These are phyloP conservation scores for Corvus moneduloides DNA, from an alignment of 2,113 vertebrate genomes.

Conservation along the genomic window DNA sequence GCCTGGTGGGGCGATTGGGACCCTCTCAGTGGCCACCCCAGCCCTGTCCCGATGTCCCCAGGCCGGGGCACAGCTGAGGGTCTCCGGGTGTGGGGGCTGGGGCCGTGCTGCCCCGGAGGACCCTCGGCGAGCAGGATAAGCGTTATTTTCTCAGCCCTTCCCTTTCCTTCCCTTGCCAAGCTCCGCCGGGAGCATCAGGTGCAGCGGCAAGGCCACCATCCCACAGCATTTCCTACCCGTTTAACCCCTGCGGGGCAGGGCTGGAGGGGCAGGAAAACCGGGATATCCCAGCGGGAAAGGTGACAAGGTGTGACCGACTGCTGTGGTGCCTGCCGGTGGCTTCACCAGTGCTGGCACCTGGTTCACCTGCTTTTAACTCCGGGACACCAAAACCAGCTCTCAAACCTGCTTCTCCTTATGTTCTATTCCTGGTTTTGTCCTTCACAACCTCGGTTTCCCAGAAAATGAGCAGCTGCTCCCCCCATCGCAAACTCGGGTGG, in stretches of 20 bases:
- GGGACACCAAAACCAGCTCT: not conserved
- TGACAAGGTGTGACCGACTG: not conserved
- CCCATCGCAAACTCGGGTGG: not conserved
- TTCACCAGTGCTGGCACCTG: not conserved
- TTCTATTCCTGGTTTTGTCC: not conserved
- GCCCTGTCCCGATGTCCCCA: not conserved
- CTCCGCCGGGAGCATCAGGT: slow-evolving; percentile 48
- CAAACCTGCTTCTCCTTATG: not conserved
- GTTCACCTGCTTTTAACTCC: not conserved
- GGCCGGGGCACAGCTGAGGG: not conserved
- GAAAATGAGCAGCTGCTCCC: not conserved
- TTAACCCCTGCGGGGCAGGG: slow-evolving; percentile 31
- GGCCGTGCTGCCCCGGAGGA: not conserved
- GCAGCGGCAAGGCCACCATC: slow-evolving; percentile 5
- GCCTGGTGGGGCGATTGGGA: rapidly evolving
- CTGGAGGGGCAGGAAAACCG: not conserved
- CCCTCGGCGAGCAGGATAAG: slow-evolving; percentile 39
- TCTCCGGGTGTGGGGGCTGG: rapidly evolving
- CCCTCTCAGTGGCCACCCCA: not conserved
- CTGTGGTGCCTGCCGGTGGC: not conserved
- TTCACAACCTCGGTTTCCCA: not conserved
- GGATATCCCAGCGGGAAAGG: not conserved
- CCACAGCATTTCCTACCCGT: not conserved
- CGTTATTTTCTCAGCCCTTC: slow-evolving; percentile 59
- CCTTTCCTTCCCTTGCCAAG: slow-evolving; percentile 49